Conservation (phyloP, 2,797 vertebrate genomes). For the Amazona ochrocephala region DNA sequence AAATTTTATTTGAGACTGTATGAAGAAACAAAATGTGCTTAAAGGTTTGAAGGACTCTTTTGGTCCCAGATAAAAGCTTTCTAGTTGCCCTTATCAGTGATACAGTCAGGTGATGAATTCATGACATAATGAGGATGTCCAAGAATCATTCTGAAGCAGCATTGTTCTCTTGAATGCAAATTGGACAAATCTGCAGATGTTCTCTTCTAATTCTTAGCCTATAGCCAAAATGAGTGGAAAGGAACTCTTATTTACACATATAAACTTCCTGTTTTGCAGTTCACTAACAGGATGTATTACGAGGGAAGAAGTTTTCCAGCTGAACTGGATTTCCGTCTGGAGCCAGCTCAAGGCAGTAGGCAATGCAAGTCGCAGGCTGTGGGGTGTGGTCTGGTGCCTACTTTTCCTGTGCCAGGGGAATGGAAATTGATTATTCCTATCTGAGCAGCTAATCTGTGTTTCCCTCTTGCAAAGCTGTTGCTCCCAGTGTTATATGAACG, state of each 20-base stretch:
- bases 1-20: not conserved
- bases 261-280: constrained; percentile 33
- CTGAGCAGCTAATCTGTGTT: not conserved
- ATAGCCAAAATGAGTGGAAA: constrained; percentile 6
- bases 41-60: not conserved
- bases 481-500: not conserved
- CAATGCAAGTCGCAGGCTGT: not conserved
- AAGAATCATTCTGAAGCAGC: not conserved
- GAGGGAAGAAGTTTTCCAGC: constrained; percentile 8
- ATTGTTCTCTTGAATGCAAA: not conserved
- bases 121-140: not conserved
- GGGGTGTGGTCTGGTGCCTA: not conserved
- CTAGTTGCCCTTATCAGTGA: not conserved
- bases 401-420: not conserved
- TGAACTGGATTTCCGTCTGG: not conserved
- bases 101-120: not conserved
- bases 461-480: not conserved
- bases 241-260: not conserved
- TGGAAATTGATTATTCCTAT: not conserved
- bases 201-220: not conserved
- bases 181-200: not conserved
- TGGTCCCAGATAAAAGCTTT: not conserved
- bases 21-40: not conserved
- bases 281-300: not conserved
- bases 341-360: constrained; percentile 12